A percentile compares a stretch with the other conserved stretches of the same genome.
These are phyloP conservation scores for Platorchestia sp. DNA, from an alignment of 1,140 invertebrate species.

Conservation along the genomic window DNA sequence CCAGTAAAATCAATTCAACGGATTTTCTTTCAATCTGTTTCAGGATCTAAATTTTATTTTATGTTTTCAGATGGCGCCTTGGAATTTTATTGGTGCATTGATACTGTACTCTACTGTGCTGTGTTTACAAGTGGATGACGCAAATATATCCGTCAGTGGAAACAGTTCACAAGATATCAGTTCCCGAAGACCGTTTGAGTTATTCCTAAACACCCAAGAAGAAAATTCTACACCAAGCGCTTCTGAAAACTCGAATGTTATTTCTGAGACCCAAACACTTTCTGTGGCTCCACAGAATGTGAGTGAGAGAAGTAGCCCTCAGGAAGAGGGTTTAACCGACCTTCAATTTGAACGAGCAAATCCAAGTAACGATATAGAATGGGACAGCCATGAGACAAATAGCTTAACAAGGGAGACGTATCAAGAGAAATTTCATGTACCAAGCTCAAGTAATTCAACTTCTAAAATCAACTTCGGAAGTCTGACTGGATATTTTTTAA, in stretches of 20 bases:
- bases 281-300: neutral
- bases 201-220: neutral
- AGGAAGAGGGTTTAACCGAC: neutral
- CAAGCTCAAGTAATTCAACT: neutral
- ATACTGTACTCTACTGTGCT: neutral
- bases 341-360: neutral
- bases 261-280: neutral
- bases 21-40: neutral
- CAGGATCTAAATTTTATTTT: neutral
- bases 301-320: neutral
- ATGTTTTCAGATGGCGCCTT: neutral
- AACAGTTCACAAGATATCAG: neutral
- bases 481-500: neutral
- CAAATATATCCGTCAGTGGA: neutral
- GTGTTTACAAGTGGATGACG: neutral
- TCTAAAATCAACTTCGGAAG: neutral
- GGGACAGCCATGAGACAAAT: neutral
- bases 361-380: neutral
- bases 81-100: neutral
- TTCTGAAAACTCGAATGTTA: neutral
- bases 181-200: neutral
- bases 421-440: neutral
- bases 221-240: neutral
- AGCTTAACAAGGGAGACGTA: neutral
- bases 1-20: neutral